A percentile compares a stretch with the other conserved stretches of the same genome.
Evolutionary conservation across 2,113 vertebrate genomes (phyloP).

Genomic region (Sinosuthora webbiana): DNA sequence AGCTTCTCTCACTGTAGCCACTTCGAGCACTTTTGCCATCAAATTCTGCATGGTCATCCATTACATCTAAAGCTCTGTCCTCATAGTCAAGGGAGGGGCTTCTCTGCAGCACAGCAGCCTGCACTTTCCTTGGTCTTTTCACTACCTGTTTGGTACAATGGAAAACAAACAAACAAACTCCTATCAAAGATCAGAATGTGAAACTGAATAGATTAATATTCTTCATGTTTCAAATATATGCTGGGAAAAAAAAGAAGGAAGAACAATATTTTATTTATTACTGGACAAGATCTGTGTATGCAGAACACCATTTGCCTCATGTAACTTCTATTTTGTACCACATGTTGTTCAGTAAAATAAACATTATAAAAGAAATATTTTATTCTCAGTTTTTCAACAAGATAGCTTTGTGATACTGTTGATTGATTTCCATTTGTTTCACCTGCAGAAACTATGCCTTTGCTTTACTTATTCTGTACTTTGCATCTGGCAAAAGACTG

Average conservation of each 20-base stretch:
- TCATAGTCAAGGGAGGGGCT: slow-evolving; percentile 78
- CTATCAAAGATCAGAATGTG: not conserved
- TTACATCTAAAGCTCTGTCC: slow-evolving; percentile 79
- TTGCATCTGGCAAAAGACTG: not conserved
- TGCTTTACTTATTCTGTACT: not conserved
- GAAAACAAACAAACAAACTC: not conserved
- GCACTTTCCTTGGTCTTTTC: slow-evolving; percentile 87
- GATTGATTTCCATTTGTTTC: not conserved
- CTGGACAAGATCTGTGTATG: not conserved
- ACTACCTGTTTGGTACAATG: slow-evolving; percentile 77
- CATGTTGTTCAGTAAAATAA: not conserved
- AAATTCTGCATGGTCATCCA: slow-evolving; percentile 84
- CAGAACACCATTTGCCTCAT: not conserved
- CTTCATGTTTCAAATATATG: not conserved
- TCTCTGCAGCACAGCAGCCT: slow-evolving; percentile 69
- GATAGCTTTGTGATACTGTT: not conserved
- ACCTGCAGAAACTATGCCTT: not conserved
- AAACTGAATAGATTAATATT: not conserved
- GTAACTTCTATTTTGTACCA: not conserved
- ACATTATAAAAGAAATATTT: not conserved
- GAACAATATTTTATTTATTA: not conserved
- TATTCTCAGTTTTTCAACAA: not conserved
- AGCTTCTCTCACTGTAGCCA: slow-evolving; percentile 80
- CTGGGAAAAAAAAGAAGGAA: not conserved
- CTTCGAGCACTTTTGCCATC: slow-evolving; percentile 85